These are phyloP conservation scores for Melipona quadrifasciata DNA, from an alignment of 1,140 invertebrate genomes.

Conservation along the genomic window DNA sequence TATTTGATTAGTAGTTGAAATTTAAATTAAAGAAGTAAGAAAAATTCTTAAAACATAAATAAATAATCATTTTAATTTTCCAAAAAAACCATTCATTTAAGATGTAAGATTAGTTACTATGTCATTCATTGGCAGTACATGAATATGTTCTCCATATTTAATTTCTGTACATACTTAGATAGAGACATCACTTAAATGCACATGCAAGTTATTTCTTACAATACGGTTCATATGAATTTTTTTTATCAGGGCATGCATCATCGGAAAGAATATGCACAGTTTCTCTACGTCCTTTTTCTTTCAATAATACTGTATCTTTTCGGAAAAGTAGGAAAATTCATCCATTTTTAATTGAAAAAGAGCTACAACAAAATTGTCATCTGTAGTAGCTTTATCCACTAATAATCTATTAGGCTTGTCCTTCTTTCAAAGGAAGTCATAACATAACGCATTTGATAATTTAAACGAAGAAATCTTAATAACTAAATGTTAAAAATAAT, in stretches of 20 bases:
- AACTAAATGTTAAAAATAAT: neutral
- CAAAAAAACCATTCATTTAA: constrained; percentile 81
- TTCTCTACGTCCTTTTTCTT: constrained; percentile 98
- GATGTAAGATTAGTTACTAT: constrained; percentile 99
- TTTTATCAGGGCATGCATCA: constrained; percentile 97
- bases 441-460: constrained; percentile 57
- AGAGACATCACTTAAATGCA: constrained; percentile 97
- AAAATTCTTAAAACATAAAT: constrained; percentile 32
- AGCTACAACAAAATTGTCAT: constrained; percentile 99
- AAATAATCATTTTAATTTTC: constrained; percentile 14
- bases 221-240: constrained; percentile 99
- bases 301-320: constrained; percentile 97
- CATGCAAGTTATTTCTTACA: constrained; percentile 97
- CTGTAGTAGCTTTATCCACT: constrained; percentile 98
- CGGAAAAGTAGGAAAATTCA: constrained; percentile 98
- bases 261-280: constrained; percentile 99
- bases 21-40: constrained; percentile 27
- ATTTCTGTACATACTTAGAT: constrained; percentile 97
- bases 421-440: constrained; percentile 95
- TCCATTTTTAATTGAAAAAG: constrained; percentile 99
- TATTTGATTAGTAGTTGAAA: neutral
- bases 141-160: constrained; percentile 98
- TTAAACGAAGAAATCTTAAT: neutral
- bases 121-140: constrained; percentile 99
- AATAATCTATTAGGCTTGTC: constrained; percentile 98